Evolutionary conservation across 2,797 vertebrate genomes (phyloP), one percentile per base, ranked within the genome.

Genomic region (Chaetodon trifasciatus): DNA sequence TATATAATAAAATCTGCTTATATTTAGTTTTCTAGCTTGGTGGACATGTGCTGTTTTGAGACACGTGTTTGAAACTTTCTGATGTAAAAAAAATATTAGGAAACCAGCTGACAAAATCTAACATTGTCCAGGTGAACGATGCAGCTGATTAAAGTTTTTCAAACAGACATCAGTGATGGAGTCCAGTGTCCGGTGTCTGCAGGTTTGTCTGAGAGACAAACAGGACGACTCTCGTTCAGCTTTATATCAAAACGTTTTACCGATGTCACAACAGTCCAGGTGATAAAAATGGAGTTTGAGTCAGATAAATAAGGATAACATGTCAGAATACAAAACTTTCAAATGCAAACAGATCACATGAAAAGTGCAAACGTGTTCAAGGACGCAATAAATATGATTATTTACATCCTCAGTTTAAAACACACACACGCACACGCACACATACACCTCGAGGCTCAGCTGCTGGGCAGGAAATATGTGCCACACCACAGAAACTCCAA

Each of bases 341-440:
- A 71, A 86, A 84, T 24, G 53, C 67, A 63, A 13, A 61, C 28
- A 61, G 17, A 40, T 83, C 70, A 81, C 47, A 76, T 63, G 52
- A 49, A 92, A 95, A 95, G 91, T 93, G 91, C 90, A 88, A 82
- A 87, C 76, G 91, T 94, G 94, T 92, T 81, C 70, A 46, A 71
- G 67, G 84, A 86, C 68, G 55, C 46, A 90, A 91, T 92, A 92
- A 91, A 93, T 91, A 90, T 74, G 68, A 79, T 55, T 78, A 80
- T 65, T 72, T 67, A 87, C 76, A 83, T 83, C 78, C 72, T 82
- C 72, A 74, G 75, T 83, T 79, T 35, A 60, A 71, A 49, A 78
- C 49, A 13, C 57, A 28, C 46, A 50, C 81, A 61, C 75, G 63
- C 70, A 39, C 46, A 61, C 68, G 55, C 56, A 13, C 57, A 28